These are phyloP conservation scores for Lepus americanus DNA, from an alignment of 2,113 vertebrate genomes.

Conservation along the genomic window DNA sequence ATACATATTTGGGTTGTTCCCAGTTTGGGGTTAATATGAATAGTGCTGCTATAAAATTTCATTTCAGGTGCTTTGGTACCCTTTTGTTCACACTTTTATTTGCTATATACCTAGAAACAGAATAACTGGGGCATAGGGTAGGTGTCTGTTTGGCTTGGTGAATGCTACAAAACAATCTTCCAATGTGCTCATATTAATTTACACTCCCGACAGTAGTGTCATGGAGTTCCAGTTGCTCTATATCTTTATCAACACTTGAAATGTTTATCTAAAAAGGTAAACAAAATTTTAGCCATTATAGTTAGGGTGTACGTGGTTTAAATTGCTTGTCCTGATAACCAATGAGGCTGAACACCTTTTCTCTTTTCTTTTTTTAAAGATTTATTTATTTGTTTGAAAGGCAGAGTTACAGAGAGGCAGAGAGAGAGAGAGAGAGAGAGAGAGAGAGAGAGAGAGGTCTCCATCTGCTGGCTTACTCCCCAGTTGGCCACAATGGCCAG, in stretches of 20 bases:
- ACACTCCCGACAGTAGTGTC: neutral
- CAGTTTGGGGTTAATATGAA: neutral
- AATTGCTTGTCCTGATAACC: neutral
- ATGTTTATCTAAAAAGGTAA: conserved; percentile 12
- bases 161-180: conserved; percentile 46
- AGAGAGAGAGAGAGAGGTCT: too few species aligned
- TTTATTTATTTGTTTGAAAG: too few species aligned
- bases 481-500: too few species aligned
- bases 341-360: neutral
- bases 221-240: neutral
- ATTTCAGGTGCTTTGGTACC: neutral
- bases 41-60: conserved; percentile 12
- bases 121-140: conserved; percentile 10
- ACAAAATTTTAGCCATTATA: conserved; percentile 1
- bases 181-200: conserved; percentile 48
- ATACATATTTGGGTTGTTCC: neutral
- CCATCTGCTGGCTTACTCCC: too few species aligned
- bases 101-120: neutral
- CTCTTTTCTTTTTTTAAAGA: neutral
- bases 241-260: neutral
- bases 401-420: too few species aligned
- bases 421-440: too few species aligned
- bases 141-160: neutral
- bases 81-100: neutral
- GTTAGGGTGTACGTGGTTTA: neutral